Evolutionary conservation across 2,888 invertebrate species (phyloP).

Genomic region (Cheilosia urbana): DNA sequence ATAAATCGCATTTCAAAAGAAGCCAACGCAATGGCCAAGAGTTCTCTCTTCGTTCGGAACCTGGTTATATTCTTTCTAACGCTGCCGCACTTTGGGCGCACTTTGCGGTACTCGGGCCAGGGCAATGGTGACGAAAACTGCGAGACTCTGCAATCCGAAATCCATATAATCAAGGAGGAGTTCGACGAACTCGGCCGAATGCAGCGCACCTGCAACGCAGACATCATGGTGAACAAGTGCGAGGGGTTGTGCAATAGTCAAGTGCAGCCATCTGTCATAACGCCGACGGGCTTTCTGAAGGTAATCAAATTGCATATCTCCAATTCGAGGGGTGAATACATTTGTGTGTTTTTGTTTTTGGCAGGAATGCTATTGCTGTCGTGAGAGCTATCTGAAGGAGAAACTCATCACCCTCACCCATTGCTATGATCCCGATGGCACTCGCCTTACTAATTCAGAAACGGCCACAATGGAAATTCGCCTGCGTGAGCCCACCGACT

Average conservation of each 20-base stretch:
- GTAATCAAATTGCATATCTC: slow-evolving; percentile 75
- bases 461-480: slow-evolving; percentile 91
- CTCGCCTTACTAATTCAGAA: slow-evolving; percentile 89
- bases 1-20: not conserved
- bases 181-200: slow-evolving; percentile 94
- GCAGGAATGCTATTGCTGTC: slow-evolving; percentile 95
- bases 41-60: slow-evolving; percentile 44
- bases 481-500: slow-evolving; percentile 93
- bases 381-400: slow-evolving; percentile 93
- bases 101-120: slow-evolving; percentile 79
- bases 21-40: slow-evolving; percentile 28
- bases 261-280: slow-evolving; percentile 95
- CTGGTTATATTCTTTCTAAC: slow-evolving; percentile 58
- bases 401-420: slow-evolving; percentile 91
- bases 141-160: slow-evolving; percentile 93
- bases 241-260: slow-evolving; percentile 96
- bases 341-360: slow-evolving; percentile 14
- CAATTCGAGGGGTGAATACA: not conserved
- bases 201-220: slow-evolving; percentile 94
- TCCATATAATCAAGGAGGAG: slow-evolving; percentile 96
- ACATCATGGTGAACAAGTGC: slow-evolving; percentile 95
- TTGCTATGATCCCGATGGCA: slow-evolving; percentile 95
- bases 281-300: slow-evolving; percentile 94
- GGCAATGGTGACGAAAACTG: slow-evolving; percentile 89
- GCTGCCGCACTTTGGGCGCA: slow-evolving; percentile 43